Conservation (phyloP, 1,140 invertebrate genomes). For the Ptiloglossa arizonensis region DNA sequence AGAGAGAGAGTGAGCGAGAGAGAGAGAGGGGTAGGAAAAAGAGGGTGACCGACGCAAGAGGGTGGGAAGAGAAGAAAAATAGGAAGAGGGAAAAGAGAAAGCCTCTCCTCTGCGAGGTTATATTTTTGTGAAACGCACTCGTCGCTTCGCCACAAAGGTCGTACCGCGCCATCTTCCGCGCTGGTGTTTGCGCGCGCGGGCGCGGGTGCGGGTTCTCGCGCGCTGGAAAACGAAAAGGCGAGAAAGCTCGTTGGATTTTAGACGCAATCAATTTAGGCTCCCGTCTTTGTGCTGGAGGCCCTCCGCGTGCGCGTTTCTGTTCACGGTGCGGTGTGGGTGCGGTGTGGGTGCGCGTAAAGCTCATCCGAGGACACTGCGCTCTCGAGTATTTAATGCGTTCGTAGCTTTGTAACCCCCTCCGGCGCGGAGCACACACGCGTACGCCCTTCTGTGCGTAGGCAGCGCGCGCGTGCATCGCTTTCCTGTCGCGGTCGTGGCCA, state of each 20-base stretch:
- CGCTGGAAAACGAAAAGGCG: conserved; percentile 34
- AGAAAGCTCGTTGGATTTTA: conserved; percentile 61
- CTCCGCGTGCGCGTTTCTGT: not conserved
- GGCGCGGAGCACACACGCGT: not conserved
- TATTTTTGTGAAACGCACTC: conserved; percentile 49
- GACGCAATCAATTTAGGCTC: conserved; percentile 63
- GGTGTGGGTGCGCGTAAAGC: conserved; percentile 29
- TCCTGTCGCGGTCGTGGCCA: conserved; percentile 48
- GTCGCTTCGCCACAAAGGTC: conserved; percentile 47
- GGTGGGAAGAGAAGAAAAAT: not conserved
- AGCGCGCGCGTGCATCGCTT: conserved; percentile 35
- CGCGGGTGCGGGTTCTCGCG: conserved; percentile 11
- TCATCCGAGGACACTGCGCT: conserved; percentile 58
- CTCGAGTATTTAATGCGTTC: conserved; percentile 72
- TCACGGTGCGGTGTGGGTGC: too few species aligned
- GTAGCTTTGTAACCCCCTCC: conserved; percentile 65
- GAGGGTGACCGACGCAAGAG: not conserved
- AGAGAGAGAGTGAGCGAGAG: not conserved
- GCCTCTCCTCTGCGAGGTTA: conserved; percentile 45
- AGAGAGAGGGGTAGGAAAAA: not conserved
- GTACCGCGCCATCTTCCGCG: conserved; percentile 39
- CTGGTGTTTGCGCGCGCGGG: not conserved
- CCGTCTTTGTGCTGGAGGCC: conserved; percentile 38
- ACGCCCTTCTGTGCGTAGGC: conserved; percentile 16
- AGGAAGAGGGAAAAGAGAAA: conserved; percentile 41